Conservation (phyloP, 1,140 invertebrate genomes). For the Nixonia krombeini region DNA sequence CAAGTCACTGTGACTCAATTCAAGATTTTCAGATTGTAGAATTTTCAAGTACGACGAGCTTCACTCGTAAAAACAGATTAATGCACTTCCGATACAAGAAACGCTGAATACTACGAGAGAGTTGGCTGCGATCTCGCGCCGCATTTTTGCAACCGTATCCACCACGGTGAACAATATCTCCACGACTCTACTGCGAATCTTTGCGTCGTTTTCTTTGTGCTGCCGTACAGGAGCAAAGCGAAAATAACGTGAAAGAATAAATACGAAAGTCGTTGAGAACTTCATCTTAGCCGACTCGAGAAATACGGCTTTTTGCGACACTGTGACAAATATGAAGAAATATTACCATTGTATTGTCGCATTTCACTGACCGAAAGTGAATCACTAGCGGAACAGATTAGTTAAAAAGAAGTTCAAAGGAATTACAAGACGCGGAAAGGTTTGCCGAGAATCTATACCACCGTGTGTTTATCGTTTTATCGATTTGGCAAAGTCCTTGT, state of each 20-base stretch:
- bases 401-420: conserved; percentile 20
- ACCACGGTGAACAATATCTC: conserved; percentile 28
- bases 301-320: conserved; percentile 32
- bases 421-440: background rate
- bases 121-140: conserved; percentile 15
- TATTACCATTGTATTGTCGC: conserved; percentile 21
- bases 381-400: too few species aligned
- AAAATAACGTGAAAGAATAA: conserved; percentile 41
- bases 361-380: conserved; percentile 13
- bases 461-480: too few species aligned
- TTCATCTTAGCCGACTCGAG: conserved; percentile 33
- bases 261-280: conserved; percentile 24
- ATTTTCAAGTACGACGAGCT: conserved; percentile 3
- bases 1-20: conserved; percentile 2
- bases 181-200: conserved; percentile 29
- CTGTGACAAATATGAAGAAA: conserved; percentile 28
- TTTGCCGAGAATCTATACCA: background rate
- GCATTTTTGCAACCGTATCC: conserved; percentile 30
- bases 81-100: conserved; percentile 30
- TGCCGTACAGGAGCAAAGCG: conserved; percentile 26
- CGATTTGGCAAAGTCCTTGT: too few species aligned
- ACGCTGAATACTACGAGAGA: conserved; percentile 18
- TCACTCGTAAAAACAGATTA: conserved; percentile 18
- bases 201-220: conserved; percentile 36
- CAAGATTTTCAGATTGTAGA: conserved; percentile 13